Percentiles rank a stretch among this genome's conserved stretches.
Conservation (phyloP, 1,140 invertebrate genomes). For the Papilio polytes region DNA sequence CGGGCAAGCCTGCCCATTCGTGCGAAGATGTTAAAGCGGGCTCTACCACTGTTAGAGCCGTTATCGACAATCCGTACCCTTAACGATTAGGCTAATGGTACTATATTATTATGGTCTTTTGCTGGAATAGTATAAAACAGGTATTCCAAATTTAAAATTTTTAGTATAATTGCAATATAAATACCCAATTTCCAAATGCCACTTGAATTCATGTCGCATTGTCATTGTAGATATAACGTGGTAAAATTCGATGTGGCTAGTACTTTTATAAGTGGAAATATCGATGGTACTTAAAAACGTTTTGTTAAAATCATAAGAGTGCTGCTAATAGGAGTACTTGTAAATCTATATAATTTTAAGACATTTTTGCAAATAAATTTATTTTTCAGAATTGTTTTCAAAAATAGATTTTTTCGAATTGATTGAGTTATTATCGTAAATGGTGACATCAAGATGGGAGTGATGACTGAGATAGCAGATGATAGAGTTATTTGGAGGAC, state of each 20-base stretch:
- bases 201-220: not conserved
- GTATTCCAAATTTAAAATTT: too few relatives aligned
- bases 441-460: too few relatives aligned
- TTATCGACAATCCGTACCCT: too few relatives aligned
- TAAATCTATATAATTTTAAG: not conserved
- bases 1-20: too few relatives aligned
- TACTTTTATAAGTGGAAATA: conserved; percentile 7
- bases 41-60: too few relatives aligned
- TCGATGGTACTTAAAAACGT: conserved; percentile 2
- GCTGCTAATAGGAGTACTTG: not conserved
- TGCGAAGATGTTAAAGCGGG: too few relatives aligned
- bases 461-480: too few relatives aligned
- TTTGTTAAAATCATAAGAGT: not conserved
- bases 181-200: not conserved
- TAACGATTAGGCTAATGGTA: too few relatives aligned
- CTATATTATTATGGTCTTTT: too few relatives aligned
- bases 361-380: not conserved
- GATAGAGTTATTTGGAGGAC: too few relatives aligned
- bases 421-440: too few relatives aligned
- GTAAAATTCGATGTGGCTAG: not conserved
- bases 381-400: not conserved
- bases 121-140: too few relatives aligned
- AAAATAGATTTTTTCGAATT: not conserved
- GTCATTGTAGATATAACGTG: not conserved
- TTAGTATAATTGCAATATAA: not conserved